Conservation (phyloP, 2,797 vertebrate genomes). For the Myoxocephalus aenaeus region DNA sequence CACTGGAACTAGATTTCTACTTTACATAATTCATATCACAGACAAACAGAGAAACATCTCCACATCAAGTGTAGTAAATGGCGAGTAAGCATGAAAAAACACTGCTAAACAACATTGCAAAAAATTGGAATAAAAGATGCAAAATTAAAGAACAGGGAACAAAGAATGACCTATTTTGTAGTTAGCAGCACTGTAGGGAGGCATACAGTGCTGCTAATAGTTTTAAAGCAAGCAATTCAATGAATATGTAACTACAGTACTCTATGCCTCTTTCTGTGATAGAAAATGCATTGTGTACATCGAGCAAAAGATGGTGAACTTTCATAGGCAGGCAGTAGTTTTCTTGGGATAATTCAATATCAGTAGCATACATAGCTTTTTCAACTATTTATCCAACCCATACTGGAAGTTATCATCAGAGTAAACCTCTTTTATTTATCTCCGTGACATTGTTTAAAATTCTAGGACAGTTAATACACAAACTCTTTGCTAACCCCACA, state of each 20-base stretch:
- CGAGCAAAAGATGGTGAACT: background rate
- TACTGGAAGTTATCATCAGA: background rate
- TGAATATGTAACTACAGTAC: background rate
- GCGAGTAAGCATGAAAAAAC: background rate
- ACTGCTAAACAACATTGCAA: background rate
- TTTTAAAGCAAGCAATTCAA: conserved; percentile 6
- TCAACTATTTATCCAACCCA: background rate
- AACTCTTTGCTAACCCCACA: background rate
- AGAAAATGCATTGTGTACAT: background rate
- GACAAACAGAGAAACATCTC: background rate
- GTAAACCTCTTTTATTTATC: background rate
- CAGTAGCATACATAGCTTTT: background rate
- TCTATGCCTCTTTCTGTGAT: background rate
- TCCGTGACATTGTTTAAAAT: conserved; percentile 1
- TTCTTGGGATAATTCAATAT: background rate
- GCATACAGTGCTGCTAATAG: background rate
- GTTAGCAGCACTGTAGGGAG: background rate
- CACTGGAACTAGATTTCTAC: background rate
- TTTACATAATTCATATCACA: background rate
- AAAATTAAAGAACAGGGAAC: background rate
- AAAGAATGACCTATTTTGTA: too few relatives aligned
- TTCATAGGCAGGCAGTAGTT: background rate
- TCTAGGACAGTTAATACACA: background rate
- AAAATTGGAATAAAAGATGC: background rate
- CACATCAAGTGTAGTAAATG: conserved; percentile 1